These are phyloP conservation scores for Neopipo cinnamomea DNA, from an alignment of 2,113 vertebrate species.

Conservation along the genomic window DNA sequence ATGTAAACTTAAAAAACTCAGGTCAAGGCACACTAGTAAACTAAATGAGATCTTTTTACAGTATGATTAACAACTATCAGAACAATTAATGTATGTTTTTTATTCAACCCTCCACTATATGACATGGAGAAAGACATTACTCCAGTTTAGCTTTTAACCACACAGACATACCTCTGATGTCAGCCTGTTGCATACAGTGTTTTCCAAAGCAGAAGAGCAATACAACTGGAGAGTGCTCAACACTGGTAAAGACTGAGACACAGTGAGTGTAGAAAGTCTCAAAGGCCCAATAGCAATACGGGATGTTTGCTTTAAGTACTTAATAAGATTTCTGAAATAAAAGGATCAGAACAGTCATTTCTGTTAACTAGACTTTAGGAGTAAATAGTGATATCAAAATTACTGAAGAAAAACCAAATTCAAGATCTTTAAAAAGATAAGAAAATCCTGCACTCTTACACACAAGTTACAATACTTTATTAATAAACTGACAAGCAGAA, in stretches of 20 bases:
- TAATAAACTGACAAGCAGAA: background rate
- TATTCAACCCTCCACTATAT: background rate
- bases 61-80: background rate
- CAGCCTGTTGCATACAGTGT: conserved; percentile 85
- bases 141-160: background rate
- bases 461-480: background rate
- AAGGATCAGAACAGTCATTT: background rate
- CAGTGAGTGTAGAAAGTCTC: conserved; percentile 87
- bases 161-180: conserved; percentile 78
- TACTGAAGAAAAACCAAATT: background rate
- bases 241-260: conserved; percentile 87
- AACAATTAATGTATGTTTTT: background rate
- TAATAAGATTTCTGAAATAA: conserved; percentile 81
- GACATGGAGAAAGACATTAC: background rate
- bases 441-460: background rate
- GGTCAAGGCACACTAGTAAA: background rate
- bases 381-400: background rate
- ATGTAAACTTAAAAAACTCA: background rate
- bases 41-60: background rate
- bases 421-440: background rate
- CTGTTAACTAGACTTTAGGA: background rate
- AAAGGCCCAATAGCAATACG: conserved; percentile 90
- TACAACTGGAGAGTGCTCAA: conserved; percentile 90
- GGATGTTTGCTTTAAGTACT: conserved; percentile 93
- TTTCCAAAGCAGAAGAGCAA: conserved; percentile 88